phyloP scores from a whole-genome alignment of 2,113 vertebrate species.

The Odontesthes bonariensis region DNA sequence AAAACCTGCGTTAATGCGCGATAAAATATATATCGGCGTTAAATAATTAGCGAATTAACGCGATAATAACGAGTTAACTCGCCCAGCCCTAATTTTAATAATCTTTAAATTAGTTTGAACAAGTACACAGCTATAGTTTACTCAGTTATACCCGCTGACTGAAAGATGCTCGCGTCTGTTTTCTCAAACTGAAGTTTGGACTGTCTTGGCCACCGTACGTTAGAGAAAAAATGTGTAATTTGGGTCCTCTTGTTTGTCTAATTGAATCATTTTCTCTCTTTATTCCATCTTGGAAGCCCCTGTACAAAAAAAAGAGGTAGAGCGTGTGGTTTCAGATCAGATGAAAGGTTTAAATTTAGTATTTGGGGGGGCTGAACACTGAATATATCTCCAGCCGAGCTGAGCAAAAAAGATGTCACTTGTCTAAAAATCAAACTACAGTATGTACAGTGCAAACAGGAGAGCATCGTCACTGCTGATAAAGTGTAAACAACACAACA shows the following conservation, averaged over 20 bases:
- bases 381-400: conserved; percentile 13
- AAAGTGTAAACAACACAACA: conserved; percentile 61
- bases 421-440: conserved; percentile 46
- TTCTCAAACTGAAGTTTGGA: conserved; percentile 20
- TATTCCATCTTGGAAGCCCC: conserved; percentile 68
- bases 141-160: neutral
- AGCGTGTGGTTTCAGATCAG: conserved; percentile 69
- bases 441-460: conserved; percentile 73
- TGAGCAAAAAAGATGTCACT: conserved; percentile 18
- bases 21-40: no score
- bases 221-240: neutral
- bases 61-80: no score
- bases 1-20: no score
- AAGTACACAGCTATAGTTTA: no score
- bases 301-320: conserved; percentile 82
- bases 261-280: conserved; percentile 8
- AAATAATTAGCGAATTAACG: no score
- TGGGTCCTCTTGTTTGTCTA: neutral
- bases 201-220: conserved; percentile 25
- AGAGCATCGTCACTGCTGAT: conserved; percentile 46
- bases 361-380: conserved; percentile 10
- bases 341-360: conserved; percentile 25
- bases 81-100: no score
- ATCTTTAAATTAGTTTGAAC: no score
- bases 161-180: neutral